These are phyloP conservation scores for Ceratotherium simum DNA, from an alignment of 2,113 vertebrate species.

Conservation along the genomic window DNA sequence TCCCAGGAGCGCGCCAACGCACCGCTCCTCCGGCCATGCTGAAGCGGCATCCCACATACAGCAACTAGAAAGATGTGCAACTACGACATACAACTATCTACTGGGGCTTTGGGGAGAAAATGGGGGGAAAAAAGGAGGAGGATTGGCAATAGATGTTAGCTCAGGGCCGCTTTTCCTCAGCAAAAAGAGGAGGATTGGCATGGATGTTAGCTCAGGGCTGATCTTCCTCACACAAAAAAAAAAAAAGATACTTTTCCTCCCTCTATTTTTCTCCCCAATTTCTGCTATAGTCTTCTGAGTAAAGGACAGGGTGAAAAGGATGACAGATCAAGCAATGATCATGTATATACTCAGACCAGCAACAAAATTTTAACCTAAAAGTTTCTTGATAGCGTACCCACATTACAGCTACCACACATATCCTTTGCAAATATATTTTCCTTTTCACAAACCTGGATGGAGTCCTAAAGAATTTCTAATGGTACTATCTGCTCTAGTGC, in stretches of 20 bases:
- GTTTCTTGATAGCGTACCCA: not conserved
- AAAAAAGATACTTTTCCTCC: not conserved
- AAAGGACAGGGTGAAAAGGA: constrained; percentile 50
- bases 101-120: too few relatives aligned
- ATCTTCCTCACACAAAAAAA: too few relatives aligned
- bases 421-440: constrained; percentile 20
- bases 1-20: too few relatives aligned
- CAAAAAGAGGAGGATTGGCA: too few relatives aligned
- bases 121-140: too few relatives aligned
- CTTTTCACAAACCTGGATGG: not conserved
- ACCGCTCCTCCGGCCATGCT: too few relatives aligned
- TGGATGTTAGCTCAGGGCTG: too few relatives aligned
- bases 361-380: constrained; percentile 25
- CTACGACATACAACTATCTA: too few relatives aligned
- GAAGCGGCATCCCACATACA: too few relatives aligned
- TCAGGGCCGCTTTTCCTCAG: too few relatives aligned
- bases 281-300: constrained; percentile 32
- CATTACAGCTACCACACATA: not conserved
- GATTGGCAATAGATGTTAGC: too few relatives aligned
- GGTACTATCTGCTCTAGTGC: not conserved
- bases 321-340: constrained; percentile 7
- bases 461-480: not conserved
- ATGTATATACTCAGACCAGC: not conserved
- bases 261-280: not conserved
- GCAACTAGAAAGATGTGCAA: too few relatives aligned